Conservation (phyloP, 2,113 vertebrate genomes). For the Lathamus discolor region DNA sequence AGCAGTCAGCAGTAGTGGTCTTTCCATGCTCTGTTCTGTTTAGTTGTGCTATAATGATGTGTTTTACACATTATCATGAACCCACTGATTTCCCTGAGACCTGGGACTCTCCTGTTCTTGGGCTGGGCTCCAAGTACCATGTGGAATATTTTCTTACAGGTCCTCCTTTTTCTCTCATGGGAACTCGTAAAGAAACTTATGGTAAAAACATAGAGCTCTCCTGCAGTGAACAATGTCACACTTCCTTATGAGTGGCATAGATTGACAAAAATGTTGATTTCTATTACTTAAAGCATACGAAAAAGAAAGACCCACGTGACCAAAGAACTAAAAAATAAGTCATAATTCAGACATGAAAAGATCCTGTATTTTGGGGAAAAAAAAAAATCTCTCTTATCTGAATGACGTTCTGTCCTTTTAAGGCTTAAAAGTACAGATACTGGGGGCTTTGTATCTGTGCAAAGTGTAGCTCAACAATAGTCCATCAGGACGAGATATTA, state of each 20-base stretch:
- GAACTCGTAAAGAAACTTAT: neutral
- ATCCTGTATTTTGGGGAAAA: neutral
- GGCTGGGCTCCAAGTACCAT: neutral
- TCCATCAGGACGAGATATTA: neutral
- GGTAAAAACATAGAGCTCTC: neutral
- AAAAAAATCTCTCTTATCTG: no score
- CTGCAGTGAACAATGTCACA: neutral
- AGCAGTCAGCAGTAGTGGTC: neutral
- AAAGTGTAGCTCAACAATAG: neutral
- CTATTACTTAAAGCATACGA: accelerated
- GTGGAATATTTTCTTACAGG: neutral
- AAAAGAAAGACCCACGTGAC: neutral
- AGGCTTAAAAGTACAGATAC: neutral
- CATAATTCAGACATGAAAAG: neutral
- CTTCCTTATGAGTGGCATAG: accelerated
- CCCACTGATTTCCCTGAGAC: neutral
- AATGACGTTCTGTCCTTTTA: neutral
- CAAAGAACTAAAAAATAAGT: neutral
- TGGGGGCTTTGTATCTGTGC: neutral
- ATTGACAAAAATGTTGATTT: neutral
- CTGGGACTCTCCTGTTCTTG: neutral
- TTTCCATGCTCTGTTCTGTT: neutral
- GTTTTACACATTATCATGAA: neutral
- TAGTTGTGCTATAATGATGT: neutral
- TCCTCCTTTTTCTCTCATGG: neutral